phyloP scores from a whole-genome alignment of 2,888 invertebrate genomes.

The Dendrolimus pini region DNA sequence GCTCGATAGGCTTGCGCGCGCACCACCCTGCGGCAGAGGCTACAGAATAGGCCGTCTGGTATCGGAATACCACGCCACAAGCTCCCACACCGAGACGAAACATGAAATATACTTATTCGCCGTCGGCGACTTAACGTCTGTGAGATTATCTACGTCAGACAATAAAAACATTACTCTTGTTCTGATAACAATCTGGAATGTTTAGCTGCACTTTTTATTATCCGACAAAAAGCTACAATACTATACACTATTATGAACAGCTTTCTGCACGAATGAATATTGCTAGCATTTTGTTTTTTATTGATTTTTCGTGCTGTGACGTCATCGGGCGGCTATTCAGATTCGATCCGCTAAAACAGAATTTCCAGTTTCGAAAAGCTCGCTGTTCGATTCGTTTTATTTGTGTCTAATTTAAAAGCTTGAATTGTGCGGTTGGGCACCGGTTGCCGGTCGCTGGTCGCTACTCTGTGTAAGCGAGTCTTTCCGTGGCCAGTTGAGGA shows the following conservation, averaged over 20 bases:
- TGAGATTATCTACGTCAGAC: not conserved
- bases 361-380: conserved; percentile 41
- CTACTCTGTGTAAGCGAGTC: conserved; percentile 8
- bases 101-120: not conserved
- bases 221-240: not conserved
- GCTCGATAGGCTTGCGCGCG: conserved; percentile 63
- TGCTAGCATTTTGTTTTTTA: conserved; percentile 18
- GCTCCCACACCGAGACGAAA: not conserved
- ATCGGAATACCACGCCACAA: not conserved
- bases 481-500: conserved; percentile 44
- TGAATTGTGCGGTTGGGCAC: conserved; percentile 27
- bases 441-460: conserved; percentile 18
- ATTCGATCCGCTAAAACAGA: conserved; percentile 35
- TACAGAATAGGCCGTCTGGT: not conserved
- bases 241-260: not conserved
- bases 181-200: not conserved
- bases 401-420: conserved; percentile 54
- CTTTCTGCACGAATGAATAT: conserved; percentile 13
- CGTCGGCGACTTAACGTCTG: not conserved
- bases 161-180: not conserved
- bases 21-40: conserved; percentile 21
- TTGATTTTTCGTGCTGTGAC: conserved; percentile 26
- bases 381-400: conserved; percentile 43
- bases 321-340: conserved; percentile 30
- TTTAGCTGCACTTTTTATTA: not conserved